Evolutionary conservation across 2,888 invertebrate genomes (phyloP), one percentile per base, ranked within the genome.

Genomic region (Stenchaetothrips biformis): DNA sequence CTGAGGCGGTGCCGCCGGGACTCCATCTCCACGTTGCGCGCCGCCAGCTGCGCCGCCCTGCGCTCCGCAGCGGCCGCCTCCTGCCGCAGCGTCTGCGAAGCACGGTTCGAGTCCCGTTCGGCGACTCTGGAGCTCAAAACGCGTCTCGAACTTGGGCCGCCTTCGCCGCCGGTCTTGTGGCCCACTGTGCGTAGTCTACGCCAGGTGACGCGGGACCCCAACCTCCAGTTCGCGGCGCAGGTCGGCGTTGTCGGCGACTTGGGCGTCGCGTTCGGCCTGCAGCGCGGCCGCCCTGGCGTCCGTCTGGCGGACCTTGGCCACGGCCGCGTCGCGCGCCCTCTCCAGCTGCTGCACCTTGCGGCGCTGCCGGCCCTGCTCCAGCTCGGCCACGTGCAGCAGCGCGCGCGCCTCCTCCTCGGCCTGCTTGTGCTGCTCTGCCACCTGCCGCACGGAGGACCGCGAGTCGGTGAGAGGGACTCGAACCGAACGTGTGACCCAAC

Each of bases 331-430:
- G 25, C 67, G 67, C 25, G 67, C 67, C 67, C 11, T 74, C 67
- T 74, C 67, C 78, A 16, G 59, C 25, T n/a, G 7, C 67, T 7
- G 21, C 78, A 49, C 16, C 49, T 25, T 13, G 18, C 53, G 13
- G 59, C 47, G 77, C 48, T 78, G 49, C 77, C 62, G 77, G 25
- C 11, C 77, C 78, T 48, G 49, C 77, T 77, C 77, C 77, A 16
- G 77, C 18, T 53, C 27, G 25, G 48, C 59, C 77, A 77, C 77
- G 49, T 77, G 77, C 37, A 25, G 59, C 79, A n/a, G 79, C 27
- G 48, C 25, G 21, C 48, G 74, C 27, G 4, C 25, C 67, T 74
- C 67, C 25, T 74, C 67, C 67, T 21, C 67, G 25, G 21, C 11
- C 67, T 74, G 67, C 7, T 11, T 11, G 67, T 25, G 67, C 67